A percentile compares a stretch with the other conserved stretches of the same genome.
phyloP scores from a whole-genome alignment of 2,888 invertebrate species.

The Tachina fera region DNA sequence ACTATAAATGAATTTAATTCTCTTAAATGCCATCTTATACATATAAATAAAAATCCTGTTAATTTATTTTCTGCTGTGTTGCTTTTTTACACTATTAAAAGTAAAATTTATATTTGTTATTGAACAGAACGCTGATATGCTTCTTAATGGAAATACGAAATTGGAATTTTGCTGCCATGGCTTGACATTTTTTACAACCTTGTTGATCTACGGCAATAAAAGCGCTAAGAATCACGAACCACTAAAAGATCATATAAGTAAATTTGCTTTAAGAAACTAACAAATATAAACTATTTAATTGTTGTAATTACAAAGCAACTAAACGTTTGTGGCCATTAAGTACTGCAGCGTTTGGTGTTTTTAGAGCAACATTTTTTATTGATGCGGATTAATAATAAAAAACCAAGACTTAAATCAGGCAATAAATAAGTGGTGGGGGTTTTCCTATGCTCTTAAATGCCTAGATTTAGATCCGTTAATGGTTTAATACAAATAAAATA shows the following conservation, averaged over 20 bases:
- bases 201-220: slow-evolving; percentile 40
- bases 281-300: slow-evolving; percentile 46
- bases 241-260: slow-evolving; percentile 36
- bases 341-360: background rate
- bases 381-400: slow-evolving; percentile 4
- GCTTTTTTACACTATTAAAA: background rate
- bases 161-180: slow-evolving; percentile 6
- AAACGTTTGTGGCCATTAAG: background rate
- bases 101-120: slow-evolving; percentile 14
- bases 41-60: slow-evolving; percentile 8
- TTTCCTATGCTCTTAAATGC: background rate
- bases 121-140: slow-evolving; percentile 16
- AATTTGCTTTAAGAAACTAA: slow-evolving; percentile 6
- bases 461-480: background rate
- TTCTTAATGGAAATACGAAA: slow-evolving; percentile 15
- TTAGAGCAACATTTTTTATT: slow-evolving; percentile 29
- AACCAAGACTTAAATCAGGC: background rate
- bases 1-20: background rate
- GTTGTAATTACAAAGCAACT: slow-evolving; percentile 44
- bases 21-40: slow-evolving; percentile 9
- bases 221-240: background rate
- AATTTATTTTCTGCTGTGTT: slow-evolving; percentile 41
- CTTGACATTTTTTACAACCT: slow-evolving; percentile 60
- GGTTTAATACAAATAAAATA: background rate
- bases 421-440: background rate